These are phyloP conservation scores for Aricia artaxerxes DNA, from an alignment of 2,888 invertebrate genomes.

Conservation along the genomic window DNA sequence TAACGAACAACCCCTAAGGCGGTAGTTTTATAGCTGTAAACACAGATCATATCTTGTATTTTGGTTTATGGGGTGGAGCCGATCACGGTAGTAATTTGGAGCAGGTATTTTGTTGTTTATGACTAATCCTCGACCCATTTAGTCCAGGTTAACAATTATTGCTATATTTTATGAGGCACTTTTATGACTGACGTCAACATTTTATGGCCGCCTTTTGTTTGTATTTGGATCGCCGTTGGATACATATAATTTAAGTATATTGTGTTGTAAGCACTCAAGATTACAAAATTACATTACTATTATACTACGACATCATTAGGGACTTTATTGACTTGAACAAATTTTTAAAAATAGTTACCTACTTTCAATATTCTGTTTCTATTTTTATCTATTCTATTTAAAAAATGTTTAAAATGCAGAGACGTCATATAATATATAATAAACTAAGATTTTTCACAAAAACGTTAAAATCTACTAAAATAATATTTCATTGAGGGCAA, in stretches of 20 bases:
- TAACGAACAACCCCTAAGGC: neutral
- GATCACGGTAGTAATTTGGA: neutral
- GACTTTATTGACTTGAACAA: too few species aligned
- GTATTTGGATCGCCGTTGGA: neutral
- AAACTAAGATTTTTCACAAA: neutral
- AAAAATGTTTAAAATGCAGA: too few species aligned
- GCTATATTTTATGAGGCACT: neutral
- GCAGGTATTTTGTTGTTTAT: conserved; percentile 9
- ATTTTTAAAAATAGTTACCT: too few species aligned
- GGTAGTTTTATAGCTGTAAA: conserved; percentile 28
- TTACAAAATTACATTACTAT: neutral
- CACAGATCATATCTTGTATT: conserved; percentile 26
- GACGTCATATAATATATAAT: too few species aligned
- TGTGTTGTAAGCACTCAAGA: neutral
- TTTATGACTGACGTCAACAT: conserved; percentile 4
- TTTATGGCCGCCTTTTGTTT: neutral
- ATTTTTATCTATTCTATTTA: too few species aligned
- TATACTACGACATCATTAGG: neutral
- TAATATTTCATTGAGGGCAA: too few species aligned
- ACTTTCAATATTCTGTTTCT: too few species aligned
- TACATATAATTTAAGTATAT: neutral
- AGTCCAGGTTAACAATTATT: neutral
- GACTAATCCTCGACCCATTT: neutral
- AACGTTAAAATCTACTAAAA: neutral
- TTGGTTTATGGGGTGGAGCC: neutral